Base-by-base conservation (phyloP, 1,140 invertebrate genomes). In the Camponotus vicinus region DNA sequence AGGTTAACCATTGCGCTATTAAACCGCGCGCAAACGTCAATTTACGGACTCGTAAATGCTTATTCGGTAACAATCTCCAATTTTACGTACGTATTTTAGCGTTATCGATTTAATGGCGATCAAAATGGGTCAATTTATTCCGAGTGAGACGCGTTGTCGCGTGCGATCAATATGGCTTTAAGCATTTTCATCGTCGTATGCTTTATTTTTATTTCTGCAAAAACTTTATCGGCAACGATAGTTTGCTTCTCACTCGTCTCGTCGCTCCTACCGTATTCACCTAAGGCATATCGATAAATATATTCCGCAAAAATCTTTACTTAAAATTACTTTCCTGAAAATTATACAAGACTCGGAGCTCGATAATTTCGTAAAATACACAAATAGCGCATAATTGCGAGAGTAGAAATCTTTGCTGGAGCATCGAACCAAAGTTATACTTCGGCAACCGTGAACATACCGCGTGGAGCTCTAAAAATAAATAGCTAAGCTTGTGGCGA, bases 41-140 rank as follows among this genome's bases (percentile, higher is more conserved):
- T 63, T 83, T 75, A 18, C 21, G 32, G 27, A n/a, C 27, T 61
- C 57, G 55, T 75, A 49, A 71, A 82, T 71, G 55, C 32, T 83
- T 83, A 75, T 71, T 59, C 37, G 7, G n/a, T 83, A 63, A 83
- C 49, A 40, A 61, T 83, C 40, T 42, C 40, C 57, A 69, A 75
- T 83, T 75, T n/a, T 37, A 37, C n/a, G 27, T 71, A 70, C 40
- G 79, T 83, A 75, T 75, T 83, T 75, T 71, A 82, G 37, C 69
- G 55, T 73, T 73, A 73, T 83, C 69, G 79, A 83, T 83, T 83
- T 49, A 75, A 57, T n/a, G 40, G 40, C 55, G 32, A 83, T 83
- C 69, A 83, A 83, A 83, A 83, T 75, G 69, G 79, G 69, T 83
- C 55, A 83, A 63, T 83, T 83, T 75, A 75, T 42, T 5, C 27